Evolutionary conservation across 2,113 vertebrate species (phyloP).

Genomic region (Heloderma charlesbogerti): DNA sequence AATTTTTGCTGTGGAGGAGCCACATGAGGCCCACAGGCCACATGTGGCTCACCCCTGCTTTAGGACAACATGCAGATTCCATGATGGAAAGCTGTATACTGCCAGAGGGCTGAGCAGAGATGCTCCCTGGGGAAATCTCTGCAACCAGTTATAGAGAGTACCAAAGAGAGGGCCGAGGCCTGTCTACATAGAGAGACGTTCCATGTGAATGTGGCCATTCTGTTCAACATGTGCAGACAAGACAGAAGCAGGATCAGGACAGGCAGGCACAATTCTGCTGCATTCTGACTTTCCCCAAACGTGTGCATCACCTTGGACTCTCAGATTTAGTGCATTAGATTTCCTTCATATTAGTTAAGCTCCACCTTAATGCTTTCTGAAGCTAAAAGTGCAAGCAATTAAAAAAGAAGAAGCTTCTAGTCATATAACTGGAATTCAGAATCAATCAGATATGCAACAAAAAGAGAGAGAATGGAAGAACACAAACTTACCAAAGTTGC

Average conservation of each 20-base stretch:
- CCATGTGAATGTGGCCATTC: not conserved
- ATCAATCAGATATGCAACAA: not conserved
- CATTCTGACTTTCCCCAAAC: not conserved
- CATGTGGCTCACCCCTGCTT: too few species aligned
- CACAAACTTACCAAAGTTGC: constrained; percentile 84
- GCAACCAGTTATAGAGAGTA: too few species aligned
- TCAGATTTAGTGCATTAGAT: not conserved
- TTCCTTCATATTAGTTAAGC: not conserved
- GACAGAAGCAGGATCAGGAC: not conserved
- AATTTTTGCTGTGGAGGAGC: too few species aligned
- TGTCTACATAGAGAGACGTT: too few species aligned
- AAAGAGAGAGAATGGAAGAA: not conserved
- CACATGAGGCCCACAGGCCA: too few species aligned
- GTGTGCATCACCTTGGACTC: not conserved
- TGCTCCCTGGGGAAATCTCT: too few species aligned
- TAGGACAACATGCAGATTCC: too few species aligned
- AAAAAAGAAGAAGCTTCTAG: not conserved
- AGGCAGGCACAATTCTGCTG: too few species aligned
- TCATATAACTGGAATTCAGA: not conserved
- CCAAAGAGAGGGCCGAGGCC: too few species aligned
- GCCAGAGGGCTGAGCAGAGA: too few species aligned
- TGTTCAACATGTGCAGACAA: not conserved
- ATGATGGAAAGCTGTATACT: too few species aligned
- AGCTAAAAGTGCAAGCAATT: not conserved
- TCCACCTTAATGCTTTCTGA: not conserved